A percentile compares a stretch with the other conserved stretches of the same genome.
phyloP scores from a whole-genome alignment of 1,140 invertebrate genomes.

The Zaprionus vittiger region DNA sequence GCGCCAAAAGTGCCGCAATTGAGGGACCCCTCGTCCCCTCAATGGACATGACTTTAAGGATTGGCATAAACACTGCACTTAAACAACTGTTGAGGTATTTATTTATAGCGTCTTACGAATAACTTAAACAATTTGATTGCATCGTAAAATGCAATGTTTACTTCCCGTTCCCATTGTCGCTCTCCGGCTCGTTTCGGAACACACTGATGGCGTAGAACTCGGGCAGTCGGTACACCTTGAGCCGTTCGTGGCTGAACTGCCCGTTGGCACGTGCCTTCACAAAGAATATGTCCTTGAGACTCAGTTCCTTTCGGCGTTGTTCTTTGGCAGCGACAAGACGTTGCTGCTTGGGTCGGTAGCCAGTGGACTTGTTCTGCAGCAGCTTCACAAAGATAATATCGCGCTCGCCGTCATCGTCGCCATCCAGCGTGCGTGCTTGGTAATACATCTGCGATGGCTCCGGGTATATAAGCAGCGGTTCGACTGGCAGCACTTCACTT shows the following conservation, averaged over 20 bases:
- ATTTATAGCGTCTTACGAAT: conserved; percentile 75
- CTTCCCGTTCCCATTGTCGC: conserved; percentile 1
- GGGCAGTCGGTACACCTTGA: conserved; percentile 76
- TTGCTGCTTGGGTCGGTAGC: conserved; percentile 72
- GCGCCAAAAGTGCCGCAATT: conserved; percentile 27
- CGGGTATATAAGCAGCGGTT: conserved; percentile 74
- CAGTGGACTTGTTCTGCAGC: conserved; percentile 57
- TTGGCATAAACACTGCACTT: conserved; percentile 34
- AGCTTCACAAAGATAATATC: conserved; percentile 77
- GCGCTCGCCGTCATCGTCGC: conserved; percentile 55
- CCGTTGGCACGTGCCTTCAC: conserved; percentile 75
- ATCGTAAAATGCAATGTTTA: conserved; percentile 23
- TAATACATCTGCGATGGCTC: conserved; percentile 49
- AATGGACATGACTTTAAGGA: not conserved
- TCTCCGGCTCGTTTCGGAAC: conserved; percentile 64
- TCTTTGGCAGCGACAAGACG: conserved; percentile 44
- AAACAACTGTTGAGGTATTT: conserved; percentile 61
- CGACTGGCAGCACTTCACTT: conserved; percentile 69
- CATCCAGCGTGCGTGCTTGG: conserved; percentile 58
- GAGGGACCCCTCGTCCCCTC: conserved; percentile 9
- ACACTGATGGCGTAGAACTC: conserved; percentile 82
- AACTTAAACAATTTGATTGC: conserved; percentile 60
- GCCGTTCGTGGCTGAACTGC: conserved; percentile 72
- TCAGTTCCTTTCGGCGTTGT: conserved; percentile 42
- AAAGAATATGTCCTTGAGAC: conserved; percentile 77